phyloP scores from a whole-genome alignment of 2,888 invertebrate genomes.

The Uloborus plumipes region DNA sequence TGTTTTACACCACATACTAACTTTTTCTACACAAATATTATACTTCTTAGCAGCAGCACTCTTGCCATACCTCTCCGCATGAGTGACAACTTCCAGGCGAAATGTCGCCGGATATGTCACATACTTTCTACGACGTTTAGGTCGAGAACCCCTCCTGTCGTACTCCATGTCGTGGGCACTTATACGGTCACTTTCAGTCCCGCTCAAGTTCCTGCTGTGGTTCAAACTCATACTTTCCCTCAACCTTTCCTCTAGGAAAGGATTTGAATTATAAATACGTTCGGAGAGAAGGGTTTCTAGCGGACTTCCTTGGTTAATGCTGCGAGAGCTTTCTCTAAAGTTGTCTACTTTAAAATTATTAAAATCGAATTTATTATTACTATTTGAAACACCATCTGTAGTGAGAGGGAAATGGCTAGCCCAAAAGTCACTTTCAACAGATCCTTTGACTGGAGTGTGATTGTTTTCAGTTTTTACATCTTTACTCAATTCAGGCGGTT shows the following conservation, averaged over 20 bases:
- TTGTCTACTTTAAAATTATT: conserved; percentile 27
- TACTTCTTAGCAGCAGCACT: conserved; percentile 61
- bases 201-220: conserved; percentile 25
- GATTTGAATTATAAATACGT: conserved; percentile 37
- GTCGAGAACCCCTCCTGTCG: conserved; percentile 30
- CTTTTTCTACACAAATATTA: conserved; percentile 58
- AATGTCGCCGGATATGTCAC: conserved; percentile 61
- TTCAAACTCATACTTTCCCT: conserved; percentile 21
- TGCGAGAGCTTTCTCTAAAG: conserved; percentile 13
- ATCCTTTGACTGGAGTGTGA: conserved; percentile 10
- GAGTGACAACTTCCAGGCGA: conserved; percentile 58
- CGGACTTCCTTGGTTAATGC: conserved; percentile 12
- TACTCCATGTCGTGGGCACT: conserved; percentile 28
- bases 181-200: conserved; percentile 51
- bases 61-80: conserved; percentile 55
- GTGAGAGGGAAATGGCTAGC: conserved; percentile 45
- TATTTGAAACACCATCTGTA: conserved; percentile 20
- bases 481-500: conserved; percentile 1
- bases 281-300: conserved; percentile 54
- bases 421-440: conserved; percentile 49
- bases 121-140: conserved; percentile 52
- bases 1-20: conserved; percentile 62
- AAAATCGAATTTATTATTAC: conserved; percentile 43
- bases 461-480: conserved; percentile 27
- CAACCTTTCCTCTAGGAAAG: conserved; percentile 42